Evolutionary conservation across 1,140 invertebrate species (phyloP).

Genomic region (Ips nitidus): DNA sequence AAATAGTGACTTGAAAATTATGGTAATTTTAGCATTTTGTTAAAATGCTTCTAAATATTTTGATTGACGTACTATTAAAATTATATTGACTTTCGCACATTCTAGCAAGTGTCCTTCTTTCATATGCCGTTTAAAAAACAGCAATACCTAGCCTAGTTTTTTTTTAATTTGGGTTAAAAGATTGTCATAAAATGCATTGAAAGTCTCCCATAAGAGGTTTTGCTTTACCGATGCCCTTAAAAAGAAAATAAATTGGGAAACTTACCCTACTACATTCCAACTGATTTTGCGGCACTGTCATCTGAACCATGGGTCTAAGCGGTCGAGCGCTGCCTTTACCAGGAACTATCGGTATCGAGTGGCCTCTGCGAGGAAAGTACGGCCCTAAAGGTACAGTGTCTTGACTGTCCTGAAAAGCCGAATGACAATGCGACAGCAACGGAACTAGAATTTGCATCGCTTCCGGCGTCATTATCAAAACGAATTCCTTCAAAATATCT

Average conservation of each 20-base stretch:
- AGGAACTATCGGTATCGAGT: constrained; percentile 55
- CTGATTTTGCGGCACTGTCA: constrained; percentile 78
- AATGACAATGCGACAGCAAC: constrained; percentile 80
- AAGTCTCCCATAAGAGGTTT: too few species aligned
- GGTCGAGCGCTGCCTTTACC: constrained; percentile 65
- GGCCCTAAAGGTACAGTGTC: constrained; percentile 71
- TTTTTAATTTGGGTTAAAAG: too few species aligned
- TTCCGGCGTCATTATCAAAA: constrained; percentile 80
- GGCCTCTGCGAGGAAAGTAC: constrained; percentile 67
- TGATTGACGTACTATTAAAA: too few species aligned
- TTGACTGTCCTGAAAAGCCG: constrained; percentile 75
- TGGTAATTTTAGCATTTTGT: too few species aligned
- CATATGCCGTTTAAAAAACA: too few species aligned
- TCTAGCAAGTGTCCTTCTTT: too few species aligned
- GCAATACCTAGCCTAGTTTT: too few species aligned
- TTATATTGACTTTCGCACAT: too few species aligned
- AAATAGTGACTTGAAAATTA: too few species aligned
- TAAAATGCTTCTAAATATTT: too few species aligned
- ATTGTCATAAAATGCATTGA: too few species aligned
- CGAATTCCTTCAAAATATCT: constrained; percentile 84
- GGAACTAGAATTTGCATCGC: constrained; percentile 80
- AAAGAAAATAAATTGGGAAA: background rate
- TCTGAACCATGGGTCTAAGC: constrained; percentile 82
- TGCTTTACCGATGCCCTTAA: background rate
- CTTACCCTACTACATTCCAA: constrained; percentile 68